These are phyloP conservation scores for Conus betulinus DNA, from an alignment of 1,140 invertebrate genomes.

Conservation along the genomic window DNA sequence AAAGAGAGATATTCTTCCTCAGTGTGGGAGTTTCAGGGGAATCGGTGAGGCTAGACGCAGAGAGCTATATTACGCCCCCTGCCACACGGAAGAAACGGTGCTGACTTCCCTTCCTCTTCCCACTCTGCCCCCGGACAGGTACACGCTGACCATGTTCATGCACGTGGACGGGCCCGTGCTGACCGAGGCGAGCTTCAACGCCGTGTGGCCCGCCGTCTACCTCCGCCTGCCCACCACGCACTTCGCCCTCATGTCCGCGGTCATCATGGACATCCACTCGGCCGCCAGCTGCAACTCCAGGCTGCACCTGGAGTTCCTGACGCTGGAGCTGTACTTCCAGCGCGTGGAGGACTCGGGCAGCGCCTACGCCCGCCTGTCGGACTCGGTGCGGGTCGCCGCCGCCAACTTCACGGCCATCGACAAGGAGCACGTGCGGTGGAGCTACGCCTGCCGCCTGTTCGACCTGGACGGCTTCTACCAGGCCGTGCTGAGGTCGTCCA, in stretches of 20 bases:
- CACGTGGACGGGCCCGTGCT: constrained; percentile 52
- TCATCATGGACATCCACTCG: constrained; percentile 53
- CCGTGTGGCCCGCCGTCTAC: constrained; percentile 56
- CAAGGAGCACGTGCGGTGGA: constrained; percentile 22
- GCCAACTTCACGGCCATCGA: constrained; percentile 38
- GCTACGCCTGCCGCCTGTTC: constrained; percentile 54
- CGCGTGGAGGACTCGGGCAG: constrained; percentile 18
- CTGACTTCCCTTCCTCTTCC: no score
- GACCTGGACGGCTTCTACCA: constrained; percentile 62
- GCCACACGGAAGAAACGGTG: no score
- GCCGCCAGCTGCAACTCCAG: constrained; percentile 52
- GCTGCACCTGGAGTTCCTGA: constrained; percentile 46
- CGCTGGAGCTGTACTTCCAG: constrained; percentile 52
- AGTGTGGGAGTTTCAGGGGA: no score
- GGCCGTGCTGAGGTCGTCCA: constrained; percentile 52
- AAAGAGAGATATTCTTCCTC: no score
- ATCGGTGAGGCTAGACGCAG: no score
- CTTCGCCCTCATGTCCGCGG: constrained; percentile 51
- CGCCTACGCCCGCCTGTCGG: background rate
- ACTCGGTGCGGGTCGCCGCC: constrained; percentile 13
- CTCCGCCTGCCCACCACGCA: constrained; percentile 54
- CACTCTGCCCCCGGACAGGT: background rate
- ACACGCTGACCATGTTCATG: constrained; percentile 55
- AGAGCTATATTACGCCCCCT: no score
- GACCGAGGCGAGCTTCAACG: constrained; percentile 46